Evolutionary conservation across 2,113 vertebrate species (phyloP), one percentile per base, ranked within the genome.

Genomic region (Ictidomys tridecemlineatus): DNA sequence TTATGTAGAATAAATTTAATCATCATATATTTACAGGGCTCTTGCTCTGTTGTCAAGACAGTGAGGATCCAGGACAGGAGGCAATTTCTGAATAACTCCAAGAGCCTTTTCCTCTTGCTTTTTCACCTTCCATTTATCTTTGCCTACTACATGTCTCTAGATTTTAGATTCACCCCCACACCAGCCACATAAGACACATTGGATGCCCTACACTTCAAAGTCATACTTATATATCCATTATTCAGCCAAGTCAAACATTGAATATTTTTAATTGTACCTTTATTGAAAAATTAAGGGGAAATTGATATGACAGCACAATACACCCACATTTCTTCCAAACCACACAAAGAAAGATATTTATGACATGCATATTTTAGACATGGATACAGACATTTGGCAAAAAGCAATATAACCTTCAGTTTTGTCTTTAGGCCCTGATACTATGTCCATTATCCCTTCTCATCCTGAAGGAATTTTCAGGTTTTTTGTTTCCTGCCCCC

Each of bases 221-320:
- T 84, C 82, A 95, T 88, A 94, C 17, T 89, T 20, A 39, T 10
- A 39, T 83, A 89, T 67, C 69, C n/a, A 74, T 93, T 84, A 74
- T 92, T 97, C 94, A 89, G 63, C 84, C 85, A 30, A 91, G 39
- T 94, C 34, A 94, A 45, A 32, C 51, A 92, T 83, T 51, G 61
- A 73, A 88, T 96, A 48, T 93, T 96, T 96, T 94, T 96, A 89
- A 77, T 88, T 96, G 74, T 93, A 85, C 28, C 82, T 80, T 70
- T 83, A 83, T n/a, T 80, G 61, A 96, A 34, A 92, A 96, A 82
- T 85, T 77, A 85, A 86, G 32, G 65, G 80, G n/a, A 93, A 94
- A 48, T n/a, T 73, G 42, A 37, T 94, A 72, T 94, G 74, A 42
- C 56, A 95, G 63, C 42, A 91, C 82, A 92, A 61, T 39, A 53